Evolutionary conservation across 2,888 invertebrate species (phyloP).

Genomic region (Eledona agricola): DNA sequence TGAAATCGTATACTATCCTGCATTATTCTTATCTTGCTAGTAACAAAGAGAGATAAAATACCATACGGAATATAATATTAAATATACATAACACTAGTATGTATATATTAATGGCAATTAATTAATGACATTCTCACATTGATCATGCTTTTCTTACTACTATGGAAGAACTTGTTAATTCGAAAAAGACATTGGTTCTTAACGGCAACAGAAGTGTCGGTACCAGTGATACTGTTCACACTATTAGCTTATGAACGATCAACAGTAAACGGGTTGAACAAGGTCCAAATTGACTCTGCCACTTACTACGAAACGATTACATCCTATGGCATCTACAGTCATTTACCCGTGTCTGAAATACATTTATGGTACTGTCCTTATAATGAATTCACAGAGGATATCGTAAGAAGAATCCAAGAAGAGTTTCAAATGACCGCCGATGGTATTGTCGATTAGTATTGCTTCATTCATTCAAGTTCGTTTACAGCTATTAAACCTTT

Average conservation of each 20-base stretch:
- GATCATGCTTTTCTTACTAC: too few relatives aligned
- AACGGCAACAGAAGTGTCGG: conserved; percentile 52
- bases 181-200: conserved; percentile 57
- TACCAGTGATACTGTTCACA: conserved; percentile 56
- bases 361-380: conserved; percentile 53
- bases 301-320: conserved; percentile 44
- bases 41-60: too few relatives aligned
- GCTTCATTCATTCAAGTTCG: conserved; percentile 1
- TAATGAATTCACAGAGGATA: conserved; percentile 48
- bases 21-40: too few relatives aligned
- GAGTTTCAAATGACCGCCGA: conserved; percentile 52
- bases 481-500: background rate
- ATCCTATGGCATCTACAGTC: conserved; percentile 33
- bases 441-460: conserved; percentile 45
- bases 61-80: too few relatives aligned
- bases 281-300: conserved; percentile 49
- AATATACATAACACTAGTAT: too few relatives aligned
- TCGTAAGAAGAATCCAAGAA: conserved; percentile 52
- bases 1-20: too few relatives aligned
- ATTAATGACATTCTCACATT: too few relatives aligned
- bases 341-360: conserved; percentile 39
- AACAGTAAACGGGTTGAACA: conserved; percentile 55
- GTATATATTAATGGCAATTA: too few relatives aligned
- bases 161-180: conserved; percentile 58
- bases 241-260: conserved; percentile 57